Evolutionary conservation across 2,797 vertebrate genomes (phyloP), one percentile per base, ranked within the genome.

Genomic region (Cetoscarus ocellatus): DNA sequence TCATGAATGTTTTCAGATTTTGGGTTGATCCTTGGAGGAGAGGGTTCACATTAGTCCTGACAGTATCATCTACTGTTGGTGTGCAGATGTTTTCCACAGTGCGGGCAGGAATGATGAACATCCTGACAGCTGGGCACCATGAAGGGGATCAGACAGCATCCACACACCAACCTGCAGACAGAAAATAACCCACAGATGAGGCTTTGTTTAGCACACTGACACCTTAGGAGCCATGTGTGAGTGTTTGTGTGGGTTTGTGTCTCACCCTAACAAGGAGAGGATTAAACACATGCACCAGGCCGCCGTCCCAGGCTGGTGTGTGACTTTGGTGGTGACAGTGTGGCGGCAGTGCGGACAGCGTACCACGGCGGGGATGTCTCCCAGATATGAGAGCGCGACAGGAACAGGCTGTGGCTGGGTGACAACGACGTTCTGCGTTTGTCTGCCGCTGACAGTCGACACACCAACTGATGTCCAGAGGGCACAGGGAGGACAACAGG

Each of bases 141-240:
- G 4, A 92, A 62, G 0, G 92, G 90, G 27, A 93, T 91, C 44
- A 93, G 67, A 67, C 92, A 93, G 86, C 66, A 86, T 8, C 92
- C 92, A 10, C 86, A 92, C 49, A 92, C 0, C 8, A 90, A 62
- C 75, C 91, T 93, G 73, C 45, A 82, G n/a, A 48, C 17, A 65
- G 9, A 51, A 12, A 9, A 36, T 7, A 61, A 12, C 35, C 39
- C 14, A 35, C 0, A 18, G 39, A 38, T 60, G 14, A 61, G 13
- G 27, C 35, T 17, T 59, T 53, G 53, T 59, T 65, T 15, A 45
- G 34, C 43, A 7, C 3, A 65, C 11, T 55, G 14, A 40, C 8
- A 40, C 8, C 3, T 62, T 5, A 36, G 70, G 38, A 10, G 47
- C 34, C 39, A 5, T 47, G 47, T 40, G 49, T 60, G 27, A 27